A percentile compares a stretch with the other conserved stretches of the same genome.
phyloP scores from a whole-genome alignment of 1,140 invertebrate genomes.

The Rhagoletis zephyria region DNA sequence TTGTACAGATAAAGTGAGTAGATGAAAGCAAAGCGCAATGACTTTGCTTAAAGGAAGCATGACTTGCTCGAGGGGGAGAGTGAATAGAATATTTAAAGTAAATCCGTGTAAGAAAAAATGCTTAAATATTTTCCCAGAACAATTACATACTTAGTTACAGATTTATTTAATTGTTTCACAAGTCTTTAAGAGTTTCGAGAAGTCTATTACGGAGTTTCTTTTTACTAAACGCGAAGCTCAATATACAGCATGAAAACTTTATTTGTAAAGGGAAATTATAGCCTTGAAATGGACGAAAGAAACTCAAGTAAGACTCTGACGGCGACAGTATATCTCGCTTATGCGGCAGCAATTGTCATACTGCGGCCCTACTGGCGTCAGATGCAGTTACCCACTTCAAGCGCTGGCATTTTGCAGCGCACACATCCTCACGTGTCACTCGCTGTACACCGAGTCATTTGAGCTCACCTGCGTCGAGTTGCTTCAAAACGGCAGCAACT shows the following conservation, averaged over 20 bases:
- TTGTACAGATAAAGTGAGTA: background rate
- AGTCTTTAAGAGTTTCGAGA: no score
- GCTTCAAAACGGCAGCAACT: background rate
- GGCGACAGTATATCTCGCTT: background rate
- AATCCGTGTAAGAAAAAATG: background rate
- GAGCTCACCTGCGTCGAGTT: constrained; percentile 2
- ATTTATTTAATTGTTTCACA: no score
- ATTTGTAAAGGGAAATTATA: no score
- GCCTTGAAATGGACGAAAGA: no score
- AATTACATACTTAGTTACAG: no score
- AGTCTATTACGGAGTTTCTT: no score
- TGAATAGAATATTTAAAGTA: background rate
- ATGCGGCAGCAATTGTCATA: background rate
- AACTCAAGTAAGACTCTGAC: no score
- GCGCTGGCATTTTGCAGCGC: background rate
- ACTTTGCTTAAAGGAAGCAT: background rate
- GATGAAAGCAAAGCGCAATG: constrained; percentile 12
- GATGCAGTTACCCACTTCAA: background rate
- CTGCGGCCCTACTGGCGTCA: background rate
- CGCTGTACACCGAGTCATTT: background rate
- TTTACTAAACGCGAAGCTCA: no score
- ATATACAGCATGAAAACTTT: no score
- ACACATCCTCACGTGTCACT: background rate
- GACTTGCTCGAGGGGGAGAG: background rate
- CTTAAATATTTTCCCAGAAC: no score